Evolutionary conservation across 2,113 vertebrate species (phyloP), one percentile per base, ranked within the genome.

Genomic region (Thinocorus orbignyianus): DNA sequence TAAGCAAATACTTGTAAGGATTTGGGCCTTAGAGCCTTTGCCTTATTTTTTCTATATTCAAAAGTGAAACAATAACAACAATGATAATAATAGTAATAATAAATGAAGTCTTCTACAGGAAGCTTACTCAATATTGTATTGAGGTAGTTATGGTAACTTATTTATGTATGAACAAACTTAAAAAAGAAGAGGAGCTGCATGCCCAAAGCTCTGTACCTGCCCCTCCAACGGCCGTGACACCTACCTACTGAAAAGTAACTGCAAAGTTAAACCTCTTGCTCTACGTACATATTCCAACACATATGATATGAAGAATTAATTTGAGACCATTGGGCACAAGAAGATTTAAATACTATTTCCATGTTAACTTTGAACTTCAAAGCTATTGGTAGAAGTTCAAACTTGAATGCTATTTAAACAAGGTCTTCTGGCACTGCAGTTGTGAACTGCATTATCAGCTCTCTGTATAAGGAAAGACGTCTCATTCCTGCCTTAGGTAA

Each of bases 281-380:
- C 64, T 60, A 20, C 46, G 31, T 69, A 88, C 55, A 48, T 95
- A 91, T 97, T 95, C 60, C 37, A 88, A 60, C 61, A 93, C 46
- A 35, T 54, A 68, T 49, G 71, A 80, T 88, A 92, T 60, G 65
- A 86, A 95, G 80, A 96, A 96, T 85, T 86, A 64, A 88, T 89
- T 79, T 92, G 88, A 94, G 74, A 90, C 64, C 83, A 70, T 31
- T 71, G 65, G 64, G 51, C 72, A 88, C 61, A 94, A 72, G 73
- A 91, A 88, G 86, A 73, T 95, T 97, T 78, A 91, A 94, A 85
- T 79, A 83, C 68, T 79, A 77, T 62, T 84, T 95, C 78, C 81
- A 1, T 71, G 87, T 96, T 91, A 97, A 95, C 96, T 96, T 95
- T 97, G 97, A 95, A 96, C 96, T 97, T 94, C 95, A 93, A 81